Conservation (phyloP, 2,888 invertebrate species). For the Biston betularia region DNA sequence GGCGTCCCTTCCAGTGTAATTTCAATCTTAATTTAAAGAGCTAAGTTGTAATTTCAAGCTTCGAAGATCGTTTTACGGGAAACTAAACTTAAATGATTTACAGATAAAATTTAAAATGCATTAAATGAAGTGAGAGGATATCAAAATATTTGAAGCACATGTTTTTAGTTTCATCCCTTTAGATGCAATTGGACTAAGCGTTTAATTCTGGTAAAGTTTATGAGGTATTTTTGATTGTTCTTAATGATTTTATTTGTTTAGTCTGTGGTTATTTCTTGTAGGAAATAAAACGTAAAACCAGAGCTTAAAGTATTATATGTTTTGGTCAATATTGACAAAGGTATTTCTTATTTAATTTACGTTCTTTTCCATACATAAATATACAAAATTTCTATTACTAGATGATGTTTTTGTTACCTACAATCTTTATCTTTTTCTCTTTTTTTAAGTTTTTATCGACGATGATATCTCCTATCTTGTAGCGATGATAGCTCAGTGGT, state of each 20-base stretch:
- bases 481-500: no score
- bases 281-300: no score
- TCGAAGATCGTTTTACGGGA: slow-evolving; percentile 20
- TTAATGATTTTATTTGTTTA: slow-evolving; percentile 36
- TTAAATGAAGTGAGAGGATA: slow-evolving; percentile 43
- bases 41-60: slow-evolving; percentile 46
- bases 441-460: no score
- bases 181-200: slow-evolving; percentile 62
- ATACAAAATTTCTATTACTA: no score
- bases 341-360: no score
- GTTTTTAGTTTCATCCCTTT: slow-evolving; percentile 57
- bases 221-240: slow-evolving; percentile 54
- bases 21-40: slow-evolving; percentile 51
- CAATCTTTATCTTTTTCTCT: no score
- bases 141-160: slow-evolving; percentile 48
- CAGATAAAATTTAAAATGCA: slow-evolving; percentile 48
- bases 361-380: no score
- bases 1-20: slow-evolving; percentile 55
- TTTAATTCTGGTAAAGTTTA: slow-evolving; percentile 62
- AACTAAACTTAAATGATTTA: slow-evolving; percentile 49
- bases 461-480: no score
- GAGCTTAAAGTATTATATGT: no score
- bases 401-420: no score
- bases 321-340: no score
- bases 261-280: no score